A percentile compares a stretch with the other conserved stretches of the same genome.
Conservation (phyloP, 2,888 invertebrate species). For the Amitus sp. region DNA sequence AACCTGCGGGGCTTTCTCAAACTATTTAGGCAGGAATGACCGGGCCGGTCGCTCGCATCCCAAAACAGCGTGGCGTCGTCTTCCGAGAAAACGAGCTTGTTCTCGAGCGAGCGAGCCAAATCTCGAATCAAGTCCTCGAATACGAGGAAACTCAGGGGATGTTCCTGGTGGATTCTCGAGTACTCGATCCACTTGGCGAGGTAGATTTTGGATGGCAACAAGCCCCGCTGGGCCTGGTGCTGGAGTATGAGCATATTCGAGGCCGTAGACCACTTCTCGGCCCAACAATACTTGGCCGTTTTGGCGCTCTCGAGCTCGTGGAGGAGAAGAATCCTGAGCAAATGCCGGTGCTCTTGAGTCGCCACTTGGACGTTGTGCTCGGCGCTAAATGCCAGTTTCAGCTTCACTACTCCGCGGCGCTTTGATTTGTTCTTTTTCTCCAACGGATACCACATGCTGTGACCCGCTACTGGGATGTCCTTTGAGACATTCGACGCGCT, state of each 20-base stretch:
- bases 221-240: constrained; percentile 93
- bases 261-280: constrained; percentile 73
- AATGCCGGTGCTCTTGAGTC: constrained; percentile 83
- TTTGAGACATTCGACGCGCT: constrained; percentile 56
- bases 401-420: constrained; percentile 87
- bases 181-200: constrained; percentile 85
- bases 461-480: constrained; percentile 93
- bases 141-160: constrained; percentile 84
- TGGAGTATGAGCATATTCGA: constrained; percentile 90
- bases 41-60: constrained; percentile 80
- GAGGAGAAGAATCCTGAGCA: constrained; percentile 79
- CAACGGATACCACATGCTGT: constrained; percentile 91
- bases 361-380: constrained; percentile 88
- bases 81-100: constrained; percentile 67
- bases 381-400: constrained; percentile 84
- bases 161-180: constrained; percentile 80
- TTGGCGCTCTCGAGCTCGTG: constrained; percentile 76
- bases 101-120: constrained; percentile 75
- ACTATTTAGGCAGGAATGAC: constrained; percentile 81
- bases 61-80: constrained; percentile 80
- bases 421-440: constrained; percentile 86
- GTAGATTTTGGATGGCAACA: constrained; percentile 75
- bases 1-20: constrained; percentile 81
- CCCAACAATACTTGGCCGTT: constrained; percentile 23
- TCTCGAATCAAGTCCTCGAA: constrained; percentile 80